phyloP scores from a whole-genome alignment of 1,140 invertebrate genomes.

The Tetraneura akinire region DNA sequence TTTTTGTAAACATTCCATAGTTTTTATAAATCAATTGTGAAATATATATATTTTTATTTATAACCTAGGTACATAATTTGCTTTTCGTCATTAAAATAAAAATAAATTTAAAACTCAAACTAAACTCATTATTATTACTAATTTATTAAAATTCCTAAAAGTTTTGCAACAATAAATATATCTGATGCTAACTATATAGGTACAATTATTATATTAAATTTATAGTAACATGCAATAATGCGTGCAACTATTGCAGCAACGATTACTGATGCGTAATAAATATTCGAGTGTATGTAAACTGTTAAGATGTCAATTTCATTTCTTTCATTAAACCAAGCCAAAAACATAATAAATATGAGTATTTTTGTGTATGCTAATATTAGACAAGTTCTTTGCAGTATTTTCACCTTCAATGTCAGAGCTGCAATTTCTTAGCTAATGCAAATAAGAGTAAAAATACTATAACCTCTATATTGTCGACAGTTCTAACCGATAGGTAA shows the following conservation, averaged over 20 bases:
- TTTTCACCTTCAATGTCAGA: constrained; percentile 40
- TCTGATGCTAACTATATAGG: too few species aligned
- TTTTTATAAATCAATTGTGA: too few species aligned
- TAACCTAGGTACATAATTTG: too few species aligned
- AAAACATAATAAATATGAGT: constrained; percentile 14
- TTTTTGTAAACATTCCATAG: too few species aligned
- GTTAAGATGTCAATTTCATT: constrained; percentile 25
- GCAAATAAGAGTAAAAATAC: background rate
- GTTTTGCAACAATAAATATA: too few species aligned
- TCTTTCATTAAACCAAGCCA: background rate
- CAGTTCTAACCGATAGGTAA: background rate
- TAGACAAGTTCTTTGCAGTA: constrained; percentile 3
- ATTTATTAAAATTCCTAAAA: too few species aligned
- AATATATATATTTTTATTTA: too few species aligned
- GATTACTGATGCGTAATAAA: constrained; percentile 31
- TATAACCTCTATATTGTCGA: background rate
- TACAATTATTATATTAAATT: too few species aligned
- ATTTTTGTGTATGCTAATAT: constrained; percentile 28
- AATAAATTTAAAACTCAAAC: too few species aligned
- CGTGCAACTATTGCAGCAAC: background rate
- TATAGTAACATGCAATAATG: too few species aligned
- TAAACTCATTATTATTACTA: too few species aligned
- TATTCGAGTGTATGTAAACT: constrained; percentile 25
- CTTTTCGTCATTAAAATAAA: too few species aligned
- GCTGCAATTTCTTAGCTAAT: background rate